Conservation (phyloP, 1,140 invertebrate genomes). For the Aphelinus certus region DNA sequence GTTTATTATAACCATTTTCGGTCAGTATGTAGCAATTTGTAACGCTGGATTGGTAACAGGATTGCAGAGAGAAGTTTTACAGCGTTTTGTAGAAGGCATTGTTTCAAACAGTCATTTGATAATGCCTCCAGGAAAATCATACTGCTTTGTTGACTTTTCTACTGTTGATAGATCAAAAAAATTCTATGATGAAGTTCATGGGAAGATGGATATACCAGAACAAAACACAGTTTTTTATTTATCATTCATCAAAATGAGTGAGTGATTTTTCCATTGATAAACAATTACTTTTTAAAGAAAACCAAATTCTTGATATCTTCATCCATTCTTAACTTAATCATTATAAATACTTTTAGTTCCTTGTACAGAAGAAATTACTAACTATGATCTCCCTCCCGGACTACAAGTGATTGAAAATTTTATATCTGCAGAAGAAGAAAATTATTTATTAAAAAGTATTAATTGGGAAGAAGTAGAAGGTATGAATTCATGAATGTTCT, state of each 20-base stretch:
- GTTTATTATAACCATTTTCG: conserved; percentile 32
- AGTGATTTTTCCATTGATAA: conserved; percentile 14
- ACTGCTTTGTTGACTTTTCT: conserved; percentile 75
- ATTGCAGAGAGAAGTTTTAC: conserved; percentile 71
- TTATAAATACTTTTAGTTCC: conserved; percentile 58
- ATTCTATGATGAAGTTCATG: conserved; percentile 69
- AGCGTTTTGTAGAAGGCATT: conserved; percentile 66
- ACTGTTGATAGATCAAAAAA: conserved; percentile 62
- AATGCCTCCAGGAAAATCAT: conserved; percentile 79
- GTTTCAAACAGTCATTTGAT: conserved; percentile 63
- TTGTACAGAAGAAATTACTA: conserved; percentile 48
- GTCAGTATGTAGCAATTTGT: conserved; percentile 71
- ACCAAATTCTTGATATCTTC: no score
- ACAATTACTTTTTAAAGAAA: no score
- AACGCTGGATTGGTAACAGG: conserved; percentile 83
- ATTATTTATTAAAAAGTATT: conserved; percentile 71
- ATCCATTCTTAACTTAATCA: neutral
- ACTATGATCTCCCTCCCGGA: conserved; percentile 71
- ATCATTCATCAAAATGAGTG: conserved; percentile 70
- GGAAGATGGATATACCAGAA: conserved; percentile 65
- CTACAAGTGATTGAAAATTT: conserved; percentile 80
- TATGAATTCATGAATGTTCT: conserved; percentile 3
- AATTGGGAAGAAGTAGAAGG: conserved; percentile 65
- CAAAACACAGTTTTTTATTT: conserved; percentile 72
- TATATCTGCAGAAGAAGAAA: conserved; percentile 78